A percentile compares a stretch with the other conserved stretches of the same genome.
phyloP scores from a whole-genome alignment of 2,888 invertebrate species.

The Tanytarsus gracilentus region DNA sequence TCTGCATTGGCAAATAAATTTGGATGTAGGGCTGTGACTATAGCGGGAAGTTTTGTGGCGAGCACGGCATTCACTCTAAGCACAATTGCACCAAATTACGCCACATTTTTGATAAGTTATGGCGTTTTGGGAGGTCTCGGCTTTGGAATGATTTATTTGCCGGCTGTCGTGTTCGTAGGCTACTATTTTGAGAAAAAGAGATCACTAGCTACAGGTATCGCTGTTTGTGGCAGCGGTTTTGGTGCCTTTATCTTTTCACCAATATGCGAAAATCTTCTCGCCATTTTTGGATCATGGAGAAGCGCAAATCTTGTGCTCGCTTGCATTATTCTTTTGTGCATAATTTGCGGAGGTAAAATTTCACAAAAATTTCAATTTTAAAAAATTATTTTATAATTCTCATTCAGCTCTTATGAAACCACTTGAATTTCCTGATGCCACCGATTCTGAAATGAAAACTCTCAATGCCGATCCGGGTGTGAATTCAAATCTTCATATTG shows the following conservation, averaged over 20 bases:
- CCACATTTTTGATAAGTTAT: conserved; percentile 84
- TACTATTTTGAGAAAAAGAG: conserved; percentile 95
- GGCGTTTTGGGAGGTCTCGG: conserved; percentile 91
- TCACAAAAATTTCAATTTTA: not conserved
- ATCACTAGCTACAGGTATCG: conserved; percentile 88
- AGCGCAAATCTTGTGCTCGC: conserved; percentile 83
- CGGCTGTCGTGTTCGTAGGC: conserved; percentile 93
- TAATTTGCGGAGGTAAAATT: conserved; percentile 58
- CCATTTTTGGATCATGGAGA: conserved; percentile 68
- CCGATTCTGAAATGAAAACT: conserved; percentile 82
- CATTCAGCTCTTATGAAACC: conserved; percentile 41
- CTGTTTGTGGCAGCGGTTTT: conserved; percentile 91
- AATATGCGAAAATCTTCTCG: conserved; percentile 67
- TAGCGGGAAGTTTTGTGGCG: conserved; percentile 80
- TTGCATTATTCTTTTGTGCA: conserved; percentile 83
- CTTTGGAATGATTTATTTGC: conserved; percentile 87
- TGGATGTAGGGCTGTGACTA: conserved; percentile 89
- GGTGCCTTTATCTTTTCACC: conserved; percentile 88
- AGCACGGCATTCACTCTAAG: conserved; percentile 76
- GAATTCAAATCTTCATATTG: conserved; percentile 82
- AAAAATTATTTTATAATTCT: no score
- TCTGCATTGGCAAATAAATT: conserved; percentile 93
- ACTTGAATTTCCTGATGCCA: conserved; percentile 62
- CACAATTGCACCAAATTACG: conserved; percentile 77
- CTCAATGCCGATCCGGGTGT: conserved; percentile 89